A percentile compares a stretch with the other conserved stretches of the same genome.
Conservation (phyloP, 2,888 invertebrate genomes). For the Drosophila villosipedis region DNA sequence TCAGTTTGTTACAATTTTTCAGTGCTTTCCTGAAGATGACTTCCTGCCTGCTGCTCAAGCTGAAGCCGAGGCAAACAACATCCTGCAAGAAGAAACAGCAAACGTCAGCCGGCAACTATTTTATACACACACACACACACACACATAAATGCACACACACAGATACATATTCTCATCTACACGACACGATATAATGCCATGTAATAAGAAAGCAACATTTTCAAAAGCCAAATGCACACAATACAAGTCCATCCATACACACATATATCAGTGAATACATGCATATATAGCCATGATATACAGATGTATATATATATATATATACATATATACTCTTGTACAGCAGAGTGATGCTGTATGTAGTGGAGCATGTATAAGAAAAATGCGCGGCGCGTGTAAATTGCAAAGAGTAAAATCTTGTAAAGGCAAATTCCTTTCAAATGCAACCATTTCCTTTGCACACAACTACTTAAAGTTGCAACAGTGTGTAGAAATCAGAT, state of each 20-base stretch:
- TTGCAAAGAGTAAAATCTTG: constrained; percentile 82
- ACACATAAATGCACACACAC: neutral
- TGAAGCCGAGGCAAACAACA: constrained; percentile 41
- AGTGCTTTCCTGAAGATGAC: constrained; percentile 29
- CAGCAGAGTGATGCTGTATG: neutral
- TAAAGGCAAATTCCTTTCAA: constrained; percentile 82
- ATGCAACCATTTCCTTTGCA: constrained; percentile 73
- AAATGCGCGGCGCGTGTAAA: constrained; percentile 77
- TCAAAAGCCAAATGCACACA: constrained; percentile 77
- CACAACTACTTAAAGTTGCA: constrained; percentile 78
- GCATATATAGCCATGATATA: constrained; percentile 7
- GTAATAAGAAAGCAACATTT: constrained; percentile 80
- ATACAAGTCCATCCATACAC: constrained; percentile 38
- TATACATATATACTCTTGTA: neutral
- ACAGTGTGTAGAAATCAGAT: constrained; percentile 44
- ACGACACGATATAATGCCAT: constrained; percentile 73
- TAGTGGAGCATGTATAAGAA: constrained; percentile 19
- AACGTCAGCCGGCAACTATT: constrained; percentile 46
- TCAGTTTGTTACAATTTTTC: constrained; percentile 29
- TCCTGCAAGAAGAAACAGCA: constrained; percentile 51
- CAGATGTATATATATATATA: neutral
- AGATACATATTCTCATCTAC: neutral
- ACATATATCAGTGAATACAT: constrained; percentile 14
- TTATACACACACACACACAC: constrained; percentile 1
- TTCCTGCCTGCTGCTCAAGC: constrained; percentile 31